A percentile compares a stretch with the other conserved stretches of the same genome.
Evolutionary conservation across 2,888 invertebrate genomes (phyloP).

Genomic region (Spodoptera littoralis): DNA sequence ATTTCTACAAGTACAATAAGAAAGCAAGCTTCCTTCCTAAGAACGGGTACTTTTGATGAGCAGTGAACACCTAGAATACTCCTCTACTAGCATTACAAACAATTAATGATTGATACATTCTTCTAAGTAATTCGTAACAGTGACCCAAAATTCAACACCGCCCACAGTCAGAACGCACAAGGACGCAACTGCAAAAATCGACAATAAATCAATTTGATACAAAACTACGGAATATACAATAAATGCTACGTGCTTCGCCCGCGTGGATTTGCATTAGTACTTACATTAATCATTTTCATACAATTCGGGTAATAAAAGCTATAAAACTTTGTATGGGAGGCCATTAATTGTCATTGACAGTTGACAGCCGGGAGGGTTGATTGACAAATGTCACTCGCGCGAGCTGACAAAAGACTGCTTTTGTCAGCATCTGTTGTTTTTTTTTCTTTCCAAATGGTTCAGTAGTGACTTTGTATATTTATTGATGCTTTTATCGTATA

Average conservation of each 20-base stretch:
- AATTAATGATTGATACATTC: conserved; percentile 10
- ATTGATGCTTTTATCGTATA: conserved; percentile 50
- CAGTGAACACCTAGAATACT: not conserved
- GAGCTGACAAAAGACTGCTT: conserved; percentile 61
- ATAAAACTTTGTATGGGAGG: conserved; percentile 85
- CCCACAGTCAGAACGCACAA: conserved; percentile 72
- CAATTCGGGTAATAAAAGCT: conserved; percentile 84
- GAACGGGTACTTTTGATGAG: not conserved
- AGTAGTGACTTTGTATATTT: conserved; percentile 60
- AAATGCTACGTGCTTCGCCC: conserved; percentile 75
- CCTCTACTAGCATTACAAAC: not conserved
- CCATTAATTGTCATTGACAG: conserved; percentile 89
- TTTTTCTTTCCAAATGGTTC: conserved; percentile 53
- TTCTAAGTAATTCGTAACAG: conserved; percentile 15
- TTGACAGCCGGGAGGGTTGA: conserved; percentile 83
- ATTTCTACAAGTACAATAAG: no score
- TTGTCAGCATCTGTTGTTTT: conserved; percentile 59
- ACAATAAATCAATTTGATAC: conserved; percentile 84
- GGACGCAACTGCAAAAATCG: conserved; percentile 70
- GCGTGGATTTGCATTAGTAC: conserved; percentile 87
- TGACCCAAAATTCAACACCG: conserved; percentile 49
- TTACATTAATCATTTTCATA: conserved; percentile 87
- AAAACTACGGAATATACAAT: conserved; percentile 79
- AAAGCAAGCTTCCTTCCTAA: no score
- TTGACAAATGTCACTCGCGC: conserved; percentile 86